phyloP scores from a whole-genome alignment of 2,888 invertebrate species.

The Pterostichus madidus region DNA sequence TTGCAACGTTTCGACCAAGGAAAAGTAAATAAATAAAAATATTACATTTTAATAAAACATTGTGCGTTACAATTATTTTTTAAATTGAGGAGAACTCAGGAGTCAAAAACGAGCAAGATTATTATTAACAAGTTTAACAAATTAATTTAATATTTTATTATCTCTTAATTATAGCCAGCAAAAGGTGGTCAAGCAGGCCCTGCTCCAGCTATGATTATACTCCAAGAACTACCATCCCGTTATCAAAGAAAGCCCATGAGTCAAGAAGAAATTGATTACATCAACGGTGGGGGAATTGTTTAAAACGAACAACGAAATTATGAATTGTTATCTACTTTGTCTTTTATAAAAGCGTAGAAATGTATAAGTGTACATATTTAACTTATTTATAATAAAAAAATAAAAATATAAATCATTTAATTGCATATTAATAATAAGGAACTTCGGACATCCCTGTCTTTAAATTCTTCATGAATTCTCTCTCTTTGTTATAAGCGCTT shows the following conservation, averaged over 20 bases:
- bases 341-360: too few relatives aligned
- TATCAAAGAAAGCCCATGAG: constrained; percentile 73
- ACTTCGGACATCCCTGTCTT: constrained; percentile 39
- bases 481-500: constrained; percentile 43
- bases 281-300: constrained; percentile 75
- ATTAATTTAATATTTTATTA: not conserved
- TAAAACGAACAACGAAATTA: constrained; percentile 37
- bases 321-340: not conserved
- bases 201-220: not conserved
- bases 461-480: constrained; percentile 42
- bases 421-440: constrained; percentile 60
- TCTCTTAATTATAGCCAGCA: constrained; percentile 29
- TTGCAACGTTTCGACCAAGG: too few relatives aligned
- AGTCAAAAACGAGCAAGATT: too few relatives aligned
- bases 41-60: too few relatives aligned
- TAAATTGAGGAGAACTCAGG: too few relatives aligned
- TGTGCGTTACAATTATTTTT: too few relatives aligned
- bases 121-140: not conserved
- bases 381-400: constrained; percentile 56
- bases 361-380: constrained; percentile 48
- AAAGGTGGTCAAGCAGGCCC: not conserved
- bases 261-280: constrained; percentile 75
- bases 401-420: not conserved
- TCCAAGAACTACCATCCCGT: constrained; percentile 72
- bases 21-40: too few relatives aligned